These are phyloP conservation scores for Mystacides longicornis DNA, from an alignment of 2,888 invertebrate species.

Conservation along the genomic window DNA sequence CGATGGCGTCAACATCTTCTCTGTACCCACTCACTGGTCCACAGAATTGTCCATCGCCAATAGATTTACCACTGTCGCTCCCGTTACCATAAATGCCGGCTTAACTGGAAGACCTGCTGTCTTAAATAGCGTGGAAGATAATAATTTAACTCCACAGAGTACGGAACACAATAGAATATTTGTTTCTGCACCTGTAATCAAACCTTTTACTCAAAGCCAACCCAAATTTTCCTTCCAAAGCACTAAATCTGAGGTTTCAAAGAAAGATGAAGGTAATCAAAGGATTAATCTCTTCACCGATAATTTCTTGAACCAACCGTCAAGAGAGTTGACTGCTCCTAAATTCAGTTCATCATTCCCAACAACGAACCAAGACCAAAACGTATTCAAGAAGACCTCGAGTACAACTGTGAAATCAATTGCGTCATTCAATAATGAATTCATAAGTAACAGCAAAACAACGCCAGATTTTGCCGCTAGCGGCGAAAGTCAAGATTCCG, in stretches of 20 bases:
- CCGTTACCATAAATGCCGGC: constrained; percentile 7
- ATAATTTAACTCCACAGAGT: constrained; percentile 7
- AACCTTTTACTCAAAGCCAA: constrained; percentile 4
- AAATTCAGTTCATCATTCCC: neutral
- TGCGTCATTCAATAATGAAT: constrained; percentile 23
- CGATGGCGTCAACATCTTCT: constrained; percentile 43
- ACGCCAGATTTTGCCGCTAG: neutral
- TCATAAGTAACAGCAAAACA: constrained; percentile 9
- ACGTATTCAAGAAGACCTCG: constrained; percentile 5
- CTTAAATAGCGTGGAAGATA: constrained; percentile 14
- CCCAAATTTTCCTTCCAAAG: neutral
- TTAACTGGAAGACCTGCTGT: constrained; percentile 32
- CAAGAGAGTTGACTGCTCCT: neutral
- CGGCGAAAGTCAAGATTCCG: constrained; percentile 29
- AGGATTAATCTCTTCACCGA: neutral
- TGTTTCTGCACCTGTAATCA: neutral
- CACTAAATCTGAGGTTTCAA: neutral
- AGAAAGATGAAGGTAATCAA: constrained; percentile 1
- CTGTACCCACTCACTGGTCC: constrained; percentile 51
- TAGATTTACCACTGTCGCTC: constrained; percentile 16
- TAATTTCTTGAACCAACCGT: neutral
- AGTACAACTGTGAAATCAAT: constrained; percentile 25
- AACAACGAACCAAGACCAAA: neutral
- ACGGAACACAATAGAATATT: constrained; percentile 9
- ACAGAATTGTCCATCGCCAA: constrained; percentile 34